Evolutionary conservation across 2,888 invertebrate species (phyloP), one percentile per base, ranked within the genome.

Genomic region (Gerosis bhagava): DNA sequence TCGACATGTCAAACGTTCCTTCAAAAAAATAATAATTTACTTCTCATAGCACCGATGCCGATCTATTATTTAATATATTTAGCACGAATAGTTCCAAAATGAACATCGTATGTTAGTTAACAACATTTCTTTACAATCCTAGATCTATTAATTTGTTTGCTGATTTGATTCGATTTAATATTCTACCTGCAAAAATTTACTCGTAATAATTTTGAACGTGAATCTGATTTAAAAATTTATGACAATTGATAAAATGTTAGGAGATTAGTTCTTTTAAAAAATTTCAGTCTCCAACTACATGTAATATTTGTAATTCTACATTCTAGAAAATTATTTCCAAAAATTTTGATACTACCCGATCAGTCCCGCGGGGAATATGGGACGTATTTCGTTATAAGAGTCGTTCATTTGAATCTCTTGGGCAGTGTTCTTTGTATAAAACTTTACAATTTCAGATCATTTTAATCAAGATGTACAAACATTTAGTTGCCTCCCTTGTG

Each of bases 221-320:
- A 81, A 57, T 75, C 47, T 25, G 25, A 52, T 72, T 77, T 77
- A 79, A 82, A 73, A 73, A 70, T 77, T 70, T 77, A 77, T 77
- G 80, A 82, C 74, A 73, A 70, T 77, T 70, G 77, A 77, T 77
- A 80, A 75, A 79, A 77, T 70, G 74, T n/a, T n/a, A n/a, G 73
- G 74, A 78, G 65, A 75, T 34, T 70, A 65, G n/a, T n/a, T n/a
- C n/a, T n/a, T 62, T 73, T 83, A 86, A 84, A 77, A 86, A 87
- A 86, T 83, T 84, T 88, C 87, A 86, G 87, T 88, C 88, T 77
- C 83, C 67, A 77, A 75, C 88, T 87, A 86, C 81, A 78, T 73
- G 62, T 79, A 77, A 83, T 79, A 77, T 79, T 70, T 70, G 73
- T 79, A 74, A 77, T 70, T 58, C 81, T 86, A 86, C 72, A 60